Evolutionary conservation across 2,113 vertebrate species (phyloP), one percentile per base, ranked within the genome.

Genomic region (Bos indicus): DNA sequence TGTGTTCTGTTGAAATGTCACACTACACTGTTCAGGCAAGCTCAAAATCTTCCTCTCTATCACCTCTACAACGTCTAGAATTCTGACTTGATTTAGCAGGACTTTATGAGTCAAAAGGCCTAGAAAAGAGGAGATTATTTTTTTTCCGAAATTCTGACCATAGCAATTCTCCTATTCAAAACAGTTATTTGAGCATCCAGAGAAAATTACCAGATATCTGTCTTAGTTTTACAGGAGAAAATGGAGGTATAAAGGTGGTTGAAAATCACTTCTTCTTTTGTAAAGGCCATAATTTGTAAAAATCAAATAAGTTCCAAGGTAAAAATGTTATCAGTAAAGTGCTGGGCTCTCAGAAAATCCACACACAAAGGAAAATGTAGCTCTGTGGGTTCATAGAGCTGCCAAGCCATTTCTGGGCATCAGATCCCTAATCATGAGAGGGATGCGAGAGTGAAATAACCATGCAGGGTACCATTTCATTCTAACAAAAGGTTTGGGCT

Each of bases 221-320:
- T 19, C 19, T 95, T 71, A 88, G 40, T 82, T 13, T 88, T 78
- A 33, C 7, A 71, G 33, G 15, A 87, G 64, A 95, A 83, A 87
- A 71, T 56, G 33, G 56, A 46, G 23, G 1, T 36, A 78, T 40
- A 83, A 96, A 67, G 19, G 3, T 80, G 12, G 4, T 51, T 90
- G 25, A 48, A 96, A 95, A 93, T 28, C 81, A 62, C 30, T 30
- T 59, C 46, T 71, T 23, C 21, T 40, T 90, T 71, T 19, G 15
- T 74, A 90, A 94, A 97, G 59, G 33, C 28, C 56, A 43, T 62
- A 64, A 97, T 93, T 96, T 93, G 30, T 78, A 64, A 96, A 97
- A 94, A 94, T 84, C 56, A 93, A 94, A 91, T 62, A 40, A 94
- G 81, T 95, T 71, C 25, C 71, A 60, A 64, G 89, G 48, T 78